Base-by-base conservation (phyloP, 2,113 vertebrate genomes). In the Ranitomeya imitator region DNA sequence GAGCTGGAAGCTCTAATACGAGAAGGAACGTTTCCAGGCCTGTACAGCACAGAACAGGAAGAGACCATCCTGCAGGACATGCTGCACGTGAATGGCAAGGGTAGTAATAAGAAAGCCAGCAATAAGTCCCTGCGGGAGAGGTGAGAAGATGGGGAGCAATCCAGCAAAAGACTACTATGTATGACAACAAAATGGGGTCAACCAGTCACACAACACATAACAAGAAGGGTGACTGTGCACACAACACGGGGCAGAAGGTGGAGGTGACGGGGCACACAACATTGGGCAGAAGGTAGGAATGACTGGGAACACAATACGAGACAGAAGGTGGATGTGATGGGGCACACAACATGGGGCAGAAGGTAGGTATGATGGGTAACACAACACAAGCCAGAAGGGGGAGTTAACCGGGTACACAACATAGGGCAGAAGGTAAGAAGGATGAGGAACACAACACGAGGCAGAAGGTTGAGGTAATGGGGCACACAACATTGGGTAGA, bases 1-100 rank as follows among this genome's bases (percentile, higher is more conserved):
- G 90, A 92, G 45, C 90, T 97, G 2, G 60, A 96, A 65, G 88
- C 93, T 9, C 83, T 96, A 18, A 95, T 96, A 91, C 86, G 91
- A 0, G 93, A 91, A 0, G 93, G 93, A n/a, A 93, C 89, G 16
- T 94, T 93, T 74, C 94, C 95, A 15, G 94, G 91, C 2, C 93
- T 94, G 78, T 91, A 94, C 79, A 91, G 90, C 6, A 90, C 94
- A 0, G 90, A 93, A 45, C 93, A 96, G 73, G 84, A 95, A 79
- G 87, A 86, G 7, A 83, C 71, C 0, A 83, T 94, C 13, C 91
- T 93, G 60, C 93, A 92, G 16, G 92, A 90, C 8, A 52, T 93
- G 79, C 92, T 90, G 51, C 85, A 85, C 79, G 85, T 90, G 4
- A 69, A 23, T 69, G 90, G 89, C 59, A 91, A 84, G 52, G 65